Evolutionary conservation across 2,888 invertebrate species (phyloP).

Genomic region (Pycnomerus fuliginosus): DNA sequence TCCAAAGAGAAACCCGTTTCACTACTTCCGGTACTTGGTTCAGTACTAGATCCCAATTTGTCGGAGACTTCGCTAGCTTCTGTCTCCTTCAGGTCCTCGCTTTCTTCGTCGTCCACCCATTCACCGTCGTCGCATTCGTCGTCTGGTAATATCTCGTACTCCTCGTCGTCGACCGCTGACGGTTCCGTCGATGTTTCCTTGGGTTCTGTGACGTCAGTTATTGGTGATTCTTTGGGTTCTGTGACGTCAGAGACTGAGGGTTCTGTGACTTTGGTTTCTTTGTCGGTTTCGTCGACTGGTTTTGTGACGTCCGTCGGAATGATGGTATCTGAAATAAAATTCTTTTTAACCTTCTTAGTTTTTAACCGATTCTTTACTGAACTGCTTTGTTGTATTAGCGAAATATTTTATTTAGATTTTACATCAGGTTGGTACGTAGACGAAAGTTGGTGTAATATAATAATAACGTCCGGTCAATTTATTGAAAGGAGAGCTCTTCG

Average conservation of each 20-base stretch:
- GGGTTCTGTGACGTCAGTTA: slow-evolving; percentile 7
- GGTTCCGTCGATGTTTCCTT: slow-evolving; percentile 37
- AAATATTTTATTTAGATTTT: too few species aligned
- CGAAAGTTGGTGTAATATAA: too few species aligned
- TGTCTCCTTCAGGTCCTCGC: background rate
- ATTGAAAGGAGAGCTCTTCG: too few species aligned
- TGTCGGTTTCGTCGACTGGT: slow-evolving; percentile 40
- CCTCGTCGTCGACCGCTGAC: slow-evolving; percentile 56
- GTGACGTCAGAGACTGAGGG: slow-evolving; percentile 6
- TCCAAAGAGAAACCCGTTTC: slow-evolving; percentile 50
- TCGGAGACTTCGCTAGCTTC: background rate
- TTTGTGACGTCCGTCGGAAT: slow-evolving; percentile 61
- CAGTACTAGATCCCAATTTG: slow-evolving; percentile 20
- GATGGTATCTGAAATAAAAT: slow-evolving; percentile 59
- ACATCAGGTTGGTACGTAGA: too few species aligned
- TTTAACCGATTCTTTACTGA: too few species aligned
- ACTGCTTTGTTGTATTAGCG: too few species aligned
- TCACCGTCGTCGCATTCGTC: slow-evolving; percentile 59
- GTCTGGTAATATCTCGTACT: slow-evolving; percentile 56
- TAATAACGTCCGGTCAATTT: too few species aligned
- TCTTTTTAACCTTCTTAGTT: too few species aligned
- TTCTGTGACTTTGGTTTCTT: slow-evolving; percentile 12
- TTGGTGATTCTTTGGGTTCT: slow-evolving; percentile 13
- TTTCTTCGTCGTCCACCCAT: slow-evolving; percentile 52
- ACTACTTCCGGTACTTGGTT: slow-evolving; percentile 22